Evolutionary conservation across 2,888 invertebrate species (phyloP).

Genomic region (Callyntrura guangdongensis): DNA sequence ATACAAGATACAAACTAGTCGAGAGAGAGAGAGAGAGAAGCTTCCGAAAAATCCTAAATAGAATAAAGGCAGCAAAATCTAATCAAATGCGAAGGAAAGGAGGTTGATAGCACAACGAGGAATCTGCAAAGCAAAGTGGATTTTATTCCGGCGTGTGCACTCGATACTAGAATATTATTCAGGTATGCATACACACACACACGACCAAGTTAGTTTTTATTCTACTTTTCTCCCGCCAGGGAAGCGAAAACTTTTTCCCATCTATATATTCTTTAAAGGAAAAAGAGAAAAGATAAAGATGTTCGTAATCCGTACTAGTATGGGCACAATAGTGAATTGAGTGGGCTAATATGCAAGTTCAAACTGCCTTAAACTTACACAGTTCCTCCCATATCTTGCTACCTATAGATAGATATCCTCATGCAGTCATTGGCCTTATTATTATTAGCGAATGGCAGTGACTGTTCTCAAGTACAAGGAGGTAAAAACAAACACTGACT

Average conservation of each 20-base stretch:
- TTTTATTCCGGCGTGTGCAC: background rate
- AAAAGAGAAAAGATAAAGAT: slow-evolving; percentile 18
- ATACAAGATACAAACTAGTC: slow-evolving; percentile 3
- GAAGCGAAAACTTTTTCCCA: slow-evolving; percentile 37
- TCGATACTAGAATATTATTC: background rate
- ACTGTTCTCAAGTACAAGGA: background rate
- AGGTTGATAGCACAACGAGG: background rate
- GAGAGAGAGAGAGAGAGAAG: no score
- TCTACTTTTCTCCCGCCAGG: background rate
- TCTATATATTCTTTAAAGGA: slow-evolving; percentile 2
- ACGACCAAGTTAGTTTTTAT: background rate
- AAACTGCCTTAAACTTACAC: slow-evolving; percentile 5
- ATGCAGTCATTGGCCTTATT: background rate
- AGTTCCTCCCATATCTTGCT: background rate
- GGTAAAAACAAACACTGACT: background rate
- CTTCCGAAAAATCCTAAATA: background rate
- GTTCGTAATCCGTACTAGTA: background rate
- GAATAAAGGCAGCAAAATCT: slow-evolving; percentile 36
- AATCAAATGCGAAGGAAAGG: slow-evolving; percentile 37
- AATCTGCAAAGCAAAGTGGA: background rate
- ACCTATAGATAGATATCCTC: no score
- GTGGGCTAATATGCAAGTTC: slow-evolving; percentile 10
- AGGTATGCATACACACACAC: background rate
- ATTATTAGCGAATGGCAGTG: background rate
- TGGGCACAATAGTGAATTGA: background rate